phyloP scores from a whole-genome alignment of 2,113 vertebrate genomes.

The Microcebus lehilahytsara region DNA sequence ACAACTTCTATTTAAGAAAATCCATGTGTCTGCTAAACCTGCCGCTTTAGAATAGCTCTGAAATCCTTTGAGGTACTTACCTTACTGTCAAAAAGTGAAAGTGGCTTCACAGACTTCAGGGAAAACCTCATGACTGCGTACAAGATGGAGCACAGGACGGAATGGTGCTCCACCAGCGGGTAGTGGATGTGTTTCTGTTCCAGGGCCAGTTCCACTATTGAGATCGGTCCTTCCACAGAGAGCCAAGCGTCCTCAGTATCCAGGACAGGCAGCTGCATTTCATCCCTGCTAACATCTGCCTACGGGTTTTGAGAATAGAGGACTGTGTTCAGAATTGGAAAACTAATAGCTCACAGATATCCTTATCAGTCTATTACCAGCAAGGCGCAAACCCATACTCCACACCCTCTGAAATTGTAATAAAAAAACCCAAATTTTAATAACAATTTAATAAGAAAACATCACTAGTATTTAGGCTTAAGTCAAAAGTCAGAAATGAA shows the following conservation, averaged over 20 bases:
- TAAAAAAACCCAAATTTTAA: background rate
- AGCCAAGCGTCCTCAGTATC: conserved; percentile 93
- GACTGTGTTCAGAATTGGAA: background rate
- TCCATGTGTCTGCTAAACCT: background rate
- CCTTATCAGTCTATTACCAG: background rate
- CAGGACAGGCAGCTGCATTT: conserved; percentile 87
- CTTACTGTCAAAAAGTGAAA: conserved; percentile 96
- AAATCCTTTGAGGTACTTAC: conserved; percentile 76
- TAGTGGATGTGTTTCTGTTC: conserved; percentile 95
- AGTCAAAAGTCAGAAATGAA: background rate
- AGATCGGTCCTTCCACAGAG: conserved; percentile 89
- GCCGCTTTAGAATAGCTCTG: background rate
- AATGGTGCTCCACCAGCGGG: conserved; percentile 96
- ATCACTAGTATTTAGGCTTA: background rate
- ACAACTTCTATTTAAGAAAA: background rate
- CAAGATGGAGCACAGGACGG: conserved; percentile 89
- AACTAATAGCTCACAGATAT: rapidly evolving
- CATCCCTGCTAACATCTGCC: conserved; percentile 92
- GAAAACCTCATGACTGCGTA: conserved; percentile 90
- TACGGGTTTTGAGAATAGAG: conserved; percentile 57
- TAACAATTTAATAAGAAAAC: background rate
- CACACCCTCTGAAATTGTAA: background rate
- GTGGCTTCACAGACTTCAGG: conserved; percentile 90
- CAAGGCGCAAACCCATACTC: background rate
- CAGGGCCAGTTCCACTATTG: conserved; percentile 94